Evolutionary conservation across 2,888 invertebrate species (phyloP), one percentile per base, ranked within the genome.

Genomic region (Toxonevra muliebris): DNA sequence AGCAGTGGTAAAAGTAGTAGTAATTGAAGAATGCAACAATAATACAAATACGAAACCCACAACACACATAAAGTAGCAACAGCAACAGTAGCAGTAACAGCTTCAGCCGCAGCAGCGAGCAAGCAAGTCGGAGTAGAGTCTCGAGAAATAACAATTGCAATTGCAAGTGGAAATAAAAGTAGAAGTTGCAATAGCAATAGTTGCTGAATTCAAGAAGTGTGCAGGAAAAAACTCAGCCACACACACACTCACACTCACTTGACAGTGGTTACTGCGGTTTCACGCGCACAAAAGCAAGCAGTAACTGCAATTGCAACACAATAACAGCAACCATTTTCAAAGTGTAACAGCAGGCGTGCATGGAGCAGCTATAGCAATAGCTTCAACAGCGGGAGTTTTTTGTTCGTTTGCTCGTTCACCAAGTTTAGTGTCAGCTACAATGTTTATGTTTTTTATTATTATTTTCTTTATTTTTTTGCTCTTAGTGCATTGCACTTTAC

Each of bases 181-280:
- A 48, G 4, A 48, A 48, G 30, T 30, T 30, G 15, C 48, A 48
- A 8, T 3, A 12, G 30, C 30, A 30, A 7, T 7, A 43, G 42
- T n/a, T 17, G 54, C 54, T 53, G 20, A 20, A 42, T 13, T 13
- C 43, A 62, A 42, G 13, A 30, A 30, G 30, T 30, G 30, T 30
- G 30, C 7, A 30, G 30, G 2, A 30, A 30, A 30, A 62, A 62
- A 53, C 17, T 53, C 42, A 13, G 10, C 50, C n/a, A 43, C 48
- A 48, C 12, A 48, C 48, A 3, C 48, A 48, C 48, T 48, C 48
- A 48, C n/a, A 30, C 30, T 30, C 30, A 30, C 13, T 50, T 57
- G 57, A 40, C 55, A 48, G 48, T 48, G 48, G 48, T 48, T 57
- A 30, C n/a, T 64, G 64, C 50, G 64, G 64, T 57, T 64, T 55